Evolutionary conservation across 1,140 invertebrate species (phyloP).

Genomic region (Sycophila sp.): DNA sequence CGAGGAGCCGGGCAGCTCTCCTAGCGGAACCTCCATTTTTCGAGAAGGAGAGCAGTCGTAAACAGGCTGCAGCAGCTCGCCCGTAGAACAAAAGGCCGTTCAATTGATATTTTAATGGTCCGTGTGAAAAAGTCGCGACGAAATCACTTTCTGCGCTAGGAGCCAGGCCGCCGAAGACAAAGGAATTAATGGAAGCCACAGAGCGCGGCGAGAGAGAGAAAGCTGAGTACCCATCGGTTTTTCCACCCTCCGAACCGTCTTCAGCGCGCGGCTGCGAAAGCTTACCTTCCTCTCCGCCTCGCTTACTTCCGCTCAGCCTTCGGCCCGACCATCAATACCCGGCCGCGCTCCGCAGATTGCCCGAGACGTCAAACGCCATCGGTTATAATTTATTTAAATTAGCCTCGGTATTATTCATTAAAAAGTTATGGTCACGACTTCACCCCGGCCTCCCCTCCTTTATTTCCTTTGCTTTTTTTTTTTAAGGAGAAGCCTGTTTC

Average conservation of each 20-base stretch:
- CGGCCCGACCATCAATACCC: slow-evolving; percentile 33
- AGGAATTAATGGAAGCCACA: slow-evolving; percentile 65
- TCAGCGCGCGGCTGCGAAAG: slow-evolving; percentile 18
- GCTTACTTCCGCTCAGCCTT: neutral
- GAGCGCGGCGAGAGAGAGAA: too few relatives aligned
- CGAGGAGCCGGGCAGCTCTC: too few relatives aligned
- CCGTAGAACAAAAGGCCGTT: slow-evolving; percentile 38
- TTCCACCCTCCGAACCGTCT: slow-evolving; percentile 27
- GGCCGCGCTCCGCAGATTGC: slow-evolving; percentile 2
- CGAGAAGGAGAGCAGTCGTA: too few relatives aligned
- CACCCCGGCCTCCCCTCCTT: neutral
- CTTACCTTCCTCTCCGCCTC: neutral
- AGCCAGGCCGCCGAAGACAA: slow-evolving; percentile 57
- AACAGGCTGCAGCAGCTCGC: neutral
- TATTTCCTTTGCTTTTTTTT: slow-evolving; percentile 7
- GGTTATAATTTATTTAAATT: slow-evolving; percentile 62
- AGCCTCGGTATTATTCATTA: slow-evolving; percentile 58
- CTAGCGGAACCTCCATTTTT: too few relatives aligned
- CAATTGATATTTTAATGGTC: slow-evolving; percentile 66
- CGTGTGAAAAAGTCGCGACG: slow-evolving; percentile 49
- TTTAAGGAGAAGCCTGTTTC: slow-evolving; percentile 25
- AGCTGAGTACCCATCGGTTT: slow-evolving; percentile 35
- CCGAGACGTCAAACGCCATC: slow-evolving; percentile 53
- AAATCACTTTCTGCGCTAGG: slow-evolving; percentile 44
- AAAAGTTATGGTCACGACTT: slow-evolving; percentile 51